phyloP scores from a whole-genome alignment of 2,888 invertebrate species.

The Epinotia ramella region DNA sequence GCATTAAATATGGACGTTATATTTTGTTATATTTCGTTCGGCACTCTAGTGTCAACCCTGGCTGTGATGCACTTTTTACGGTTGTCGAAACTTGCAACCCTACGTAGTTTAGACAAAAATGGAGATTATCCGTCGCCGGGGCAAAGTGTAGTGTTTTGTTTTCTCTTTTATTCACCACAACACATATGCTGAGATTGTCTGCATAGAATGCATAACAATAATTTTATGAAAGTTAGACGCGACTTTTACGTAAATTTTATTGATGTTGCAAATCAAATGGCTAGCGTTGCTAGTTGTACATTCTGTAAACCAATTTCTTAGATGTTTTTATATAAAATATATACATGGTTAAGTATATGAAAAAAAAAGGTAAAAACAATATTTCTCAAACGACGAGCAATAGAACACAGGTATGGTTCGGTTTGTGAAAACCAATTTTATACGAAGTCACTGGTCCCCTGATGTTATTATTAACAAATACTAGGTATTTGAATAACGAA shows the following conservation, averaged over 20 bases:
- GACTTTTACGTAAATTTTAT: constrained; percentile 19
- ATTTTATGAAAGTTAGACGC: constrained; percentile 10
- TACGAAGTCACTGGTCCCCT: no score
- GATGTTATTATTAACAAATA: no score
- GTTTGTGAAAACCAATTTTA: no score
- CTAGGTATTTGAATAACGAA: no score
- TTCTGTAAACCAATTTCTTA: neutral
- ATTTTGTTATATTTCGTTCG: neutral
- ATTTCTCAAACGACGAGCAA: no score
- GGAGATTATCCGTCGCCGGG: constrained; percentile 29
- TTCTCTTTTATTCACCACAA: constrained; percentile 11
- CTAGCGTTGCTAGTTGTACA: neutral
- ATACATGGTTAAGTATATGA: neutral
- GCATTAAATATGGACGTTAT: neutral
- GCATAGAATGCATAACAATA: constrained; percentile 14
- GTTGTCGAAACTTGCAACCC: constrained; percentile 37
- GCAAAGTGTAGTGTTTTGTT: constrained; percentile 14
- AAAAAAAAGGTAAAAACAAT: neutral
- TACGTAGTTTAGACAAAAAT: constrained; percentile 29
- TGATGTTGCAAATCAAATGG: constrained; percentile 19
- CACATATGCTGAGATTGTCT: constrained; percentile 20
- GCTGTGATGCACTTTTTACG: constrained; percentile 36
- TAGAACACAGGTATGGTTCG: no score
- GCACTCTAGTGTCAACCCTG: constrained; percentile 23
- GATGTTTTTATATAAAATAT: neutral